Evolutionary conservation across 1,140 invertebrate genomes (phyloP).

Genomic region (Penaeus indicus): DNA sequence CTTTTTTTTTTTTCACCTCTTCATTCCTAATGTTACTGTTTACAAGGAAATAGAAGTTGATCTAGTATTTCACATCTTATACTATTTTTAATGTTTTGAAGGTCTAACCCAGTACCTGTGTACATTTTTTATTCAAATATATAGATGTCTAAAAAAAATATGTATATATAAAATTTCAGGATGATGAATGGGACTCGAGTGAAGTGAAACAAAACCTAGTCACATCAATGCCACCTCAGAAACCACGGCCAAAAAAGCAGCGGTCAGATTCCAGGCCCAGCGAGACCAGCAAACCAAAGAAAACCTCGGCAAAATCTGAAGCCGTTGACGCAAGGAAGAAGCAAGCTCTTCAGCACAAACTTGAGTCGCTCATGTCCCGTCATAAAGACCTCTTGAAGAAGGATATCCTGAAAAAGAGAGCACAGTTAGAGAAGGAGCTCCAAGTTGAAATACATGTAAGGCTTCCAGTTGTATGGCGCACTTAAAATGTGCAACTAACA

Average conservation of each 20-base stretch:
- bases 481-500: neutral
- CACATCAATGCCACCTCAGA: constrained; percentile 26
- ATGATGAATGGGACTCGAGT: constrained; percentile 50
- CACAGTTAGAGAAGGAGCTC: constrained; percentile 90
- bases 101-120: too few relatives aligned
- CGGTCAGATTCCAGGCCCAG: constrained; percentile 50
- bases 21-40: too few relatives aligned
- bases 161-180: constrained; percentile 23
- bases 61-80: too few relatives aligned
- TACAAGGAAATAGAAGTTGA: too few relatives aligned
- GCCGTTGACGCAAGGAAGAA: constrained; percentile 74
- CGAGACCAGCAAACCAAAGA: constrained; percentile 48
- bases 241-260: constrained; percentile 67
- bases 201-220: constrained; percentile 35
- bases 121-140: too few relatives aligned
- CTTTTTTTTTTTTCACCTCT: too few relatives aligned
- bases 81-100: too few relatives aligned
- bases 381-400: constrained; percentile 95
- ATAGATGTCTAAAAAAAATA: too few relatives aligned
- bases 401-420: constrained; percentile 91
- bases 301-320: constrained; percentile 74
- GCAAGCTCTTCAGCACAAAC: constrained; percentile 68
- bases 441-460: constrained; percentile 87
- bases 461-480: constrained; percentile 19
- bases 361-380: constrained; percentile 75